Evolutionary conservation across 2,888 invertebrate genomes (phyloP).

Genomic region (Seira ritae): DNA sequence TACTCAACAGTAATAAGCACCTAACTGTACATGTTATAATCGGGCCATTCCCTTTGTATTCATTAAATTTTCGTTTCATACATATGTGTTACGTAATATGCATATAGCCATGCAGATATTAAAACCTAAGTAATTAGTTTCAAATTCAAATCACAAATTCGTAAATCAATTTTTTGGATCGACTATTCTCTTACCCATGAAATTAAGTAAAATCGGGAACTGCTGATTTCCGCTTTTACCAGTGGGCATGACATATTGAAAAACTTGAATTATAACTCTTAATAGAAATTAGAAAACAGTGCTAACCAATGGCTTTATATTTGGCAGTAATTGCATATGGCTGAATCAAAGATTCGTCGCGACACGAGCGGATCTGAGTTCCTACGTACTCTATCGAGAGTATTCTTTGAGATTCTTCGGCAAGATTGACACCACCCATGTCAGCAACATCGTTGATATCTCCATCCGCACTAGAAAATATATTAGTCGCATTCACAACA

Average conservation of each 20-base stretch:
- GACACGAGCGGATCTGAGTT: conserved; percentile 92
- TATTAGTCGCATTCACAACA: too few relatives aligned
- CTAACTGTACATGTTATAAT: not conserved
- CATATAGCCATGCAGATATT: too few relatives aligned
- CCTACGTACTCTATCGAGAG: conserved; percentile 92
- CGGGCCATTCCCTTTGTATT: not conserved
- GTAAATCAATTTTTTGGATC: too few relatives aligned
- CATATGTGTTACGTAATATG: not conserved
- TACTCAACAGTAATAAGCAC: not conserved
- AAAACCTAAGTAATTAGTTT: too few relatives aligned
- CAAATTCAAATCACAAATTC: too few relatives aligned
- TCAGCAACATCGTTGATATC: conserved; percentile 99
- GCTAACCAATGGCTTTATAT: conserved; percentile 72
- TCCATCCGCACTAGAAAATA: conserved; percentile 85
- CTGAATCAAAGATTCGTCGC: conserved; percentile 92
- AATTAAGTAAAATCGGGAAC: too few relatives aligned
- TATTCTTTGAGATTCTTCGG: conserved; percentile 96
- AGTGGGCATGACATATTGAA: too few relatives aligned
- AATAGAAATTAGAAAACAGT: too few relatives aligned
- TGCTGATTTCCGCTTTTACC: too few relatives aligned
- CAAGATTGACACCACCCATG: conserved; percentile 98
- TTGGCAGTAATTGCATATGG: conserved; percentile 78
- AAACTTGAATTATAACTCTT: too few relatives aligned
- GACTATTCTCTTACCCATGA: too few relatives aligned
- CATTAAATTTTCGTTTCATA: not conserved